Conservation (phyloP, 2,888 invertebrate genomes). For the Lasioglossum lativentre region DNA sequence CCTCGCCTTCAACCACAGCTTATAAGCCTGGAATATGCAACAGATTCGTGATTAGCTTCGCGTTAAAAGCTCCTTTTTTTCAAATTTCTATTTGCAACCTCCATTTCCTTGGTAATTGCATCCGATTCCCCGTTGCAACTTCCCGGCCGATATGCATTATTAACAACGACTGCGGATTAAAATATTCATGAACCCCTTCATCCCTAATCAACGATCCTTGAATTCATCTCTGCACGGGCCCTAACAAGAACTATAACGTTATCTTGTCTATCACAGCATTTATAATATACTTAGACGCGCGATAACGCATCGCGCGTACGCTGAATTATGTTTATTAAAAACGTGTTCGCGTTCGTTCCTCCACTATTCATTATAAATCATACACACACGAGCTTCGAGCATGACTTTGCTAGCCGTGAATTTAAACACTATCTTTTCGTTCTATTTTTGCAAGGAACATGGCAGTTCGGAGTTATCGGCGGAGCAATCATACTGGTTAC, state of each 20-base stretch:
- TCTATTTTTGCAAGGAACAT: background rate
- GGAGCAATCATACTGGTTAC: background rate
- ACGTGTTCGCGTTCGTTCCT: slow-evolving; percentile 33
- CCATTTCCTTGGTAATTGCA: background rate
- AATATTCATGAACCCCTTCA: slow-evolving; percentile 56
- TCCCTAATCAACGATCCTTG: slow-evolving; percentile 54
- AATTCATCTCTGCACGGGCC: slow-evolving; percentile 19
- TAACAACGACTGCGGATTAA: slow-evolving; percentile 46
- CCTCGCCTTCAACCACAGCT: background rate
- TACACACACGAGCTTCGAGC: background rate
- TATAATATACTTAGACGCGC: slow-evolving; percentile 41
- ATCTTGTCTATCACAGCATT: slow-evolving; percentile 51
- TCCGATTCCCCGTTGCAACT: slow-evolving; percentile 4
- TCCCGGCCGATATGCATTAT: slow-evolving; percentile 37
- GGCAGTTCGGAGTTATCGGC: background rate
- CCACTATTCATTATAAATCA: slow-evolving; percentile 42
- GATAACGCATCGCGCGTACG: slow-evolving; percentile 43
- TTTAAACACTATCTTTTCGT: background rate
- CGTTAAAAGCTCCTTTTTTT: background rate
- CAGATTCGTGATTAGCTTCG: background rate
- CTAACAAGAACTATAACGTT: slow-evolving; percentile 51
- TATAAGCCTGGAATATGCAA: background rate
- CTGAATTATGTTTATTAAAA: slow-evolving; percentile 55
- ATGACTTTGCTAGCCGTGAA: background rate
- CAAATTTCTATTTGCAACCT: background rate